Evolutionary conservation across 2,113 vertebrate species (phyloP).

Genomic region (Talpa occidentalis): DNA sequence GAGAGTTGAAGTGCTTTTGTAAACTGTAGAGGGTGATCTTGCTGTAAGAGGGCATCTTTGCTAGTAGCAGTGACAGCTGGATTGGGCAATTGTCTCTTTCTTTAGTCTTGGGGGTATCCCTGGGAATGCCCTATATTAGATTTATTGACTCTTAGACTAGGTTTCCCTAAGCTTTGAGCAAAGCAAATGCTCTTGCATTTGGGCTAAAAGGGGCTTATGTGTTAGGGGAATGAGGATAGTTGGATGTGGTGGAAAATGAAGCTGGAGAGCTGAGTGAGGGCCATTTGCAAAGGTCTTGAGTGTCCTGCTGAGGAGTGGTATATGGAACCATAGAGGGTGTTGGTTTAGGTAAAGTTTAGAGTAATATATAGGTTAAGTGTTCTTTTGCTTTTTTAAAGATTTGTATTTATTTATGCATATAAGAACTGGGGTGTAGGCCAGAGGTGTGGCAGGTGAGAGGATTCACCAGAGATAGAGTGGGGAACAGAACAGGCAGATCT

Average conservation of each 20-base stretch:
- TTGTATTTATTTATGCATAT: no score
- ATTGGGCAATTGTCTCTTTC: background rate
- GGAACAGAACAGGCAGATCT: no score
- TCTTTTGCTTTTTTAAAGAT: no score
- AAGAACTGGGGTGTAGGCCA: no score
- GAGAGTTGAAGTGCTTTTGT: background rate
- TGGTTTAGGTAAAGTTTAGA: background rate
- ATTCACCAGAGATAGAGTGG: no score
- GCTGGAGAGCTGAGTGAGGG: background rate
- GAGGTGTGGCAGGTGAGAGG: no score
- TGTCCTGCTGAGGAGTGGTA: background rate
- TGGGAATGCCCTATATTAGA: background rate
- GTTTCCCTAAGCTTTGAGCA: constrained; percentile 8
- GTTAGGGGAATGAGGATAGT: background rate
- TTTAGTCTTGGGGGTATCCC: background rate
- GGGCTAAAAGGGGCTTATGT: background rate
- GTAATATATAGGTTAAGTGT: background rate
- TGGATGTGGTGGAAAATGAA: background rate
- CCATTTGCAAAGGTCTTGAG: background rate
- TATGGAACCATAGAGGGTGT: background rate
- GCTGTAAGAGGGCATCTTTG: background rate
- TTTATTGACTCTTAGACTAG: background rate
- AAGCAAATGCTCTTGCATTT: background rate
- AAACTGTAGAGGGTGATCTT: background rate
- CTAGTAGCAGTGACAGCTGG: background rate